Conservation (phyloP, 2,888 invertebrate genomes). For the Eueremaeus valkanovi region DNA sequence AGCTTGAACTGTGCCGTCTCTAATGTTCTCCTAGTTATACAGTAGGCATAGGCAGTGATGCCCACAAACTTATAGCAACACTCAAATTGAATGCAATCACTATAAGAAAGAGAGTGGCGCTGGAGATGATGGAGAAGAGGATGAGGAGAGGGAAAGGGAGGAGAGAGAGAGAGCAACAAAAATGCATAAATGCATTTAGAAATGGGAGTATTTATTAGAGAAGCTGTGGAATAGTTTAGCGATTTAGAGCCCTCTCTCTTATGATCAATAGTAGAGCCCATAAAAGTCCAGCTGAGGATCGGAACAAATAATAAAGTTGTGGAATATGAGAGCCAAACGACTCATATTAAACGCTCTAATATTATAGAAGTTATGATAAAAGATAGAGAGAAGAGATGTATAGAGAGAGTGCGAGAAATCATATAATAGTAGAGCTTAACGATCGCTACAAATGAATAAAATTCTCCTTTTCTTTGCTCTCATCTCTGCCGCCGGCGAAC, state of each 20-base stretch:
- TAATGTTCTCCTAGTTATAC: neutral
- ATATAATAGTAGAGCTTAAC: neutral
- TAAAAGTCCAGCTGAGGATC: conserved; percentile 32
- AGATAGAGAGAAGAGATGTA: neutral
- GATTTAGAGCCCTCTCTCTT: neutral
- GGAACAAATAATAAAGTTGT: conserved; percentile 14
- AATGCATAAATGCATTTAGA: conserved; percentile 26
- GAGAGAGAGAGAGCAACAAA: neutral
- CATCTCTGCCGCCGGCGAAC: neutral
- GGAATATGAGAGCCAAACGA: neutral
- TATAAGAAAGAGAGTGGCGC: neutral
- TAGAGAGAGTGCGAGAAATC: neutral
- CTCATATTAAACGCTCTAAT: conserved; percentile 24
- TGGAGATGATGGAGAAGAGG: neutral
- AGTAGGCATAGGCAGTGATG: neutral
- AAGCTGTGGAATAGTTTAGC: conserved; percentile 3
- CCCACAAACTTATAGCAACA: conserved; percentile 10
- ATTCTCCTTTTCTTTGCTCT: neutral
- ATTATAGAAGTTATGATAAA: neutral
- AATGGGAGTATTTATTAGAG: conserved; percentile 4
- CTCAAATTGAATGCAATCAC: conserved; percentile 25
- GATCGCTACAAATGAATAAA: conserved; percentile 6
- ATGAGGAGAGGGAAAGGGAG: neutral
- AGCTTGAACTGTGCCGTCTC: neutral
- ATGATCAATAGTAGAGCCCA: neutral